Evolutionary conservation across 1,140 invertebrate species (phyloP), one percentile per base, ranked within the genome.

Genomic region (Musca vetustissima): DNA sequence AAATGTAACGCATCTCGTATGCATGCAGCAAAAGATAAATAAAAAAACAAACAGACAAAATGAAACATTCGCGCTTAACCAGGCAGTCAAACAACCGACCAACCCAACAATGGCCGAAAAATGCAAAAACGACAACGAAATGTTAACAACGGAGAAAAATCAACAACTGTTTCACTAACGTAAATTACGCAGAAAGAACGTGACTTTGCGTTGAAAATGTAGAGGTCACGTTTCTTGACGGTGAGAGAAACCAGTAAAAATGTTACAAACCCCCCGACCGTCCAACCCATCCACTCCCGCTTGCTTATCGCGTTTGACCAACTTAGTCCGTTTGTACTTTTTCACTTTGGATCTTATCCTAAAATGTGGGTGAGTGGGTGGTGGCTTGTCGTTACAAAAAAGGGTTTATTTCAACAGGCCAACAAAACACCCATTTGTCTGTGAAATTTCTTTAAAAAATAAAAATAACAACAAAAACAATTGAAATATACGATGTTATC

Each of bases 121-220:
- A 15, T 17, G 28, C 24, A 28, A 59, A 55, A 28, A 28, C 28
- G 28, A 59, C 1, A 11, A 25, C 28, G 36, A 43, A 43, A 43
- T 9, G 4, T 13, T 43, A 13, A 13, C 3, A 43, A 43, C 28
- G 17, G 2, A 59, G 7, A 55, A n/a, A 61, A 61, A 61, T 61
- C 57, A 61, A 61, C 28, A 61, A 61, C 57, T 61, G 57, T 61
- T 61, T 61, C 57, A 28, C 57, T 19, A 61, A 43, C 57, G 57
- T 61, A 61, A 61, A 61, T 61, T 61, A 61, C 57, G 28, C 57
- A 61, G 57, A 61, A 61, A 21, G 28, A 61, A 61, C 57, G 57
- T 61, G 57, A 61, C 28, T 61, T 36, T 61, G 28, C 7, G n/a
- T 7, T 24, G 57, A 43, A 61, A 61, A 61, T 32, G 28, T 43